Percentiles rank a stretch among this genome's conserved stretches.
These are phyloP conservation scores for Grantiella picta DNA, from an alignment of 2,113 vertebrate species.

Conservation along the genomic window DNA sequence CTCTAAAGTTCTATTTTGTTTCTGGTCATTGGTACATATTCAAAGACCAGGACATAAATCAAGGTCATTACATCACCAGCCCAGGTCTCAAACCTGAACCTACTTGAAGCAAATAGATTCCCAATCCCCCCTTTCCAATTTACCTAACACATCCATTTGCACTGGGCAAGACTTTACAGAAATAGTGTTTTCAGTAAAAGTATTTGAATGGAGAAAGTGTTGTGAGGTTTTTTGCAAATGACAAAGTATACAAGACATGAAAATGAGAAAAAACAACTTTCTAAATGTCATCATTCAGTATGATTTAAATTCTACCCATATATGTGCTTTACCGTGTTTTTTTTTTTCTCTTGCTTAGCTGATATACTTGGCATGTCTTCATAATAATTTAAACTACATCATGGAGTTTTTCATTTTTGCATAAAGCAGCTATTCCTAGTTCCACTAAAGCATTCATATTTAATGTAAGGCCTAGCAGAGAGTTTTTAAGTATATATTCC, in stretches of 20 bases:
- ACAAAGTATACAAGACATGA: background rate
- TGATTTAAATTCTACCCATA: background rate
- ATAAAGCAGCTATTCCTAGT: background rate
- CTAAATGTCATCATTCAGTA: background rate
- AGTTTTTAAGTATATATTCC: background rate
- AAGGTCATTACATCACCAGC: background rate
- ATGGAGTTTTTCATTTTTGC: background rate
- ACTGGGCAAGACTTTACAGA: background rate
- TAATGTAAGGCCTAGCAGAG: background rate
- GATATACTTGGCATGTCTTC: background rate
- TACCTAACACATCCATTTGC: background rate
- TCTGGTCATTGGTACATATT: background rate
- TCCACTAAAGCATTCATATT: background rate
- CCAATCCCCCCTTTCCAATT: background rate
- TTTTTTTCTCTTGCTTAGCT: background rate
- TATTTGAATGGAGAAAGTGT: background rate
- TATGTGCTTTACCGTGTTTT: background rate
- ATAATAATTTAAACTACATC: background rate
- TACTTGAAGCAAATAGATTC: background rate
- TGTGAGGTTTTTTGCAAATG: background rate
- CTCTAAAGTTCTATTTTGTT: background rate
- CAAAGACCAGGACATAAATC: background rate
- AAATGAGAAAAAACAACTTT: background rate
- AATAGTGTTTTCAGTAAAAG: background rate
- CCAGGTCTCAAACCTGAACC: background rate